phyloP scores from a whole-genome alignment of 2,113 vertebrate genomes.

The Pseudopodoces humilis region DNA sequence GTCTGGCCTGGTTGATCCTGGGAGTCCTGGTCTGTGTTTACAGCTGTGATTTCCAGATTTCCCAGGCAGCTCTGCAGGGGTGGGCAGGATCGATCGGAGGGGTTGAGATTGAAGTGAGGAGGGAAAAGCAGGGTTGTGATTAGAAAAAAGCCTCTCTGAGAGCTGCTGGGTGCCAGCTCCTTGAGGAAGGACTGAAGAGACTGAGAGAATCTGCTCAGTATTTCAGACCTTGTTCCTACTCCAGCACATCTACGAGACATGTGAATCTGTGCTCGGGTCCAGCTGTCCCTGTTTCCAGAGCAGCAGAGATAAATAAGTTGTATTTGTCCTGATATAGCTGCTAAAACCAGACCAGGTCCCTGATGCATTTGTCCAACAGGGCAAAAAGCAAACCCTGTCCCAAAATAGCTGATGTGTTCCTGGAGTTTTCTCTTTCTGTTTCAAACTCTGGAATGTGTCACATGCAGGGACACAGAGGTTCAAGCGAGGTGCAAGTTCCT shows the following conservation, averaged over 20 bases:
- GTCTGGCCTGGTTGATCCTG: not conserved
- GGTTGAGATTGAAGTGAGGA: not conserved
- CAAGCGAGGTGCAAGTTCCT: not conserved
- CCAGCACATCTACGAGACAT: fast-evolving
- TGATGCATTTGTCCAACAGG: not conserved
- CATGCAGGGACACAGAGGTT: not conserved
- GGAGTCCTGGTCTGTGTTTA: fast-evolving
- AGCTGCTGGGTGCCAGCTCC: not conserved
- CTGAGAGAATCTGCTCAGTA: not conserved
- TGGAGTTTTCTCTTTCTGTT: not conserved
- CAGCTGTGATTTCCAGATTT: not conserved
- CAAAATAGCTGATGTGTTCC: not conserved
- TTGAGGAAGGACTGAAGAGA: not conserved
- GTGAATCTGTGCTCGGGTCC: not conserved
- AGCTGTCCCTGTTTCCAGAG: not conserved
- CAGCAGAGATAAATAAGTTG: not conserved
- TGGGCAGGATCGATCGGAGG: fast-evolving
- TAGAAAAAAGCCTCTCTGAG: not conserved
- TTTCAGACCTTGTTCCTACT: not conserved
- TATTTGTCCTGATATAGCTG: not conserved
- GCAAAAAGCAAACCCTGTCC: not conserved
- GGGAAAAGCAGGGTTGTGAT: not conserved
- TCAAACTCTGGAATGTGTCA: not conserved
- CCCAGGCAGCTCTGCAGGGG: not conserved
- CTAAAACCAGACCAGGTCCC: not conserved